Conservation (phyloP, 2,797 vertebrate species). For the Ammospiza maritima region DNA sequence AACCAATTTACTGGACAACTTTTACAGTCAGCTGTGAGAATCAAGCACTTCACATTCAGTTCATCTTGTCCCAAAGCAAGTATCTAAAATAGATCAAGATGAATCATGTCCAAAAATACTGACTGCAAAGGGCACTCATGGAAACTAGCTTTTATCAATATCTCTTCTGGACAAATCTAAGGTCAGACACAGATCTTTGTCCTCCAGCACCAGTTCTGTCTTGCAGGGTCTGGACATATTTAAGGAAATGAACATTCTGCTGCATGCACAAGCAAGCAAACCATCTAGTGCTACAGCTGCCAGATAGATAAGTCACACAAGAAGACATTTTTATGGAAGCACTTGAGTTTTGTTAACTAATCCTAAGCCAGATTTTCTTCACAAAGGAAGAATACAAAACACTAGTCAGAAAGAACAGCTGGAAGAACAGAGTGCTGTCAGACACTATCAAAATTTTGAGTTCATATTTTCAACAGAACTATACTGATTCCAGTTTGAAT, state of each 20-base stretch:
- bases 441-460: not conserved
- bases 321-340: not conserved
- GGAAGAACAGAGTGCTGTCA: not conserved
- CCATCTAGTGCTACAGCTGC: not conserved
- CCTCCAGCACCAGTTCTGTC: not conserved
- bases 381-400: not conserved
- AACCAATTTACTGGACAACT: not conserved
- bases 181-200: conserved; percentile 12
- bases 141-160: not conserved
- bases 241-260: not conserved
- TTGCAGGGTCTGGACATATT: not conserved
- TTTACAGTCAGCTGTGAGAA: not conserved
- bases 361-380: not conserved
- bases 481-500: not conserved
- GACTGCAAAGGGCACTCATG: not conserved
- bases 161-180: not conserved
- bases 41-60: not conserved
- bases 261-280: conserved; percentile 4
- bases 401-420: not conserved
- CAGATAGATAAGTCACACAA: not conserved
- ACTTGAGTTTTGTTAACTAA: conserved; percentile 25
- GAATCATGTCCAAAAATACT: conserved; percentile 41
- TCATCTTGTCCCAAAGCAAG: conserved; percentile 4
- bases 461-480: not conserved
- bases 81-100: conserved; percentile 42